These are phyloP conservation scores for Hirtodrosophila trivittata DNA, from an alignment of 2,888 invertebrate genomes.

Conservation along the genomic window DNA sequence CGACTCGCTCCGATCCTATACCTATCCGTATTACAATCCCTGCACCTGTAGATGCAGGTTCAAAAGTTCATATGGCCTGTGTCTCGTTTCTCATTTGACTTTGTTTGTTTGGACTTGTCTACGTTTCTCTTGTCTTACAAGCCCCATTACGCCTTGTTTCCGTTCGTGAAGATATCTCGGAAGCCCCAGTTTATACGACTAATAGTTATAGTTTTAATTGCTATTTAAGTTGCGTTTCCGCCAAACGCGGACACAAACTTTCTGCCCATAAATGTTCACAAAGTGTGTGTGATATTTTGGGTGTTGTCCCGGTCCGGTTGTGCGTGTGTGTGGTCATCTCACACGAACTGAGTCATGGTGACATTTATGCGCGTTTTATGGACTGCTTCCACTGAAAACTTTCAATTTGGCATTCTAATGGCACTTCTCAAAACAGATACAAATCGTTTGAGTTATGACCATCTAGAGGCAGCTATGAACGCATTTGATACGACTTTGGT, in stretches of 20 bases:
- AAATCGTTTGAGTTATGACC: constrained; percentile 71
- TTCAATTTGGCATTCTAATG: constrained; percentile 75
- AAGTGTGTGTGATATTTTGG: constrained; percentile 33
- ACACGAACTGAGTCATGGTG: constrained; percentile 67
- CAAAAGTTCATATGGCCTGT: constrained; percentile 60
- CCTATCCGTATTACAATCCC: constrained; percentile 6
- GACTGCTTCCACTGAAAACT: constrained; percentile 72
- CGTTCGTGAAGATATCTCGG: constrained; percentile 52
- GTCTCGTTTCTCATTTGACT: constrained; percentile 24
- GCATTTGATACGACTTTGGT: constrained; percentile 59
- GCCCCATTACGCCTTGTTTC: constrained; percentile 76
- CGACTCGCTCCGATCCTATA: constrained; percentile 30
- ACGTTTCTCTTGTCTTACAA: constrained; percentile 55
- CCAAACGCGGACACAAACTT: constrained; percentile 61
- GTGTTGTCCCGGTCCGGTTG: constrained; percentile 10
- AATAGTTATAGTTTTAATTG: constrained; percentile 76
- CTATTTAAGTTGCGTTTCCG: constrained; percentile 76
- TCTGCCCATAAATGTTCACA: constrained; percentile 27
- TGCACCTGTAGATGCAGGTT: constrained; percentile 71
- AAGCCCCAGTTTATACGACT: constrained; percentile 48
- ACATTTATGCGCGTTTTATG: constrained; percentile 76
- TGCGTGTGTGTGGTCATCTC: constrained; percentile 53
- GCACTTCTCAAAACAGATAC: constrained; percentile 78
- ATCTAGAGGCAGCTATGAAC: constrained; percentile 46
- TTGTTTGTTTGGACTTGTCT: constrained; percentile 10